These are phyloP conservation scores for Ochropacha duplaris DNA, from an alignment of 2,888 invertebrate species.

Conservation along the genomic window DNA sequence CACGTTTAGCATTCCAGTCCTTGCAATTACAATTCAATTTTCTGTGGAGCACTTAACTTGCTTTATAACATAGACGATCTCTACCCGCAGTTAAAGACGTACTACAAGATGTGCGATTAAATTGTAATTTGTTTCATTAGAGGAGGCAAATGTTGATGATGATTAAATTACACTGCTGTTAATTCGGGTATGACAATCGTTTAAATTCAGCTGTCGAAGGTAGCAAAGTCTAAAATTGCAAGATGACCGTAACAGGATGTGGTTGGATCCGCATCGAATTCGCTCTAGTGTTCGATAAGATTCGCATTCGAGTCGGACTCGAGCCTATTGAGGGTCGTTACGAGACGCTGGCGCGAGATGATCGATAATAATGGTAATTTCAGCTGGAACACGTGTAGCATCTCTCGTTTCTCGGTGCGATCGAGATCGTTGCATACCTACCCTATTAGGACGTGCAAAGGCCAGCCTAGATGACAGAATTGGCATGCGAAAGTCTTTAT, in stretches of 20 bases:
- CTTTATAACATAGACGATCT: conserved; percentile 44
- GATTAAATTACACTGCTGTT: conserved; percentile 22
- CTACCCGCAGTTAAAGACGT: conserved; percentile 10
- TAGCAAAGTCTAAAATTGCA: conserved; percentile 52
- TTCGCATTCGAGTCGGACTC: conserved; percentile 54
- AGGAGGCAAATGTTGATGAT: not conserved
- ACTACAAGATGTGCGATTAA: conserved; percentile 43
- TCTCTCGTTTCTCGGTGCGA: conserved; percentile 66
- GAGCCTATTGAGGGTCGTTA: conserved; percentile 78
- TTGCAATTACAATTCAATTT: conserved; percentile 76
- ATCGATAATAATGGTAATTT: conserved; percentile 84
- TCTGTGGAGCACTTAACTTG: conserved; percentile 53
- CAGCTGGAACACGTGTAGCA: conserved; percentile 74
- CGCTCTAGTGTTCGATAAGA: conserved; percentile 55
- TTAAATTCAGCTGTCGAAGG: conserved; percentile 29
- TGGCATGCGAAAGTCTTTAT: conserved; percentile 38
- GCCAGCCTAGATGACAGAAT: conserved; percentile 62
- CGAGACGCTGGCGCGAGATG: conserved; percentile 73
- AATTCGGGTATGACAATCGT: conserved; percentile 19
- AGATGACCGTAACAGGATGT: conserved; percentile 57
- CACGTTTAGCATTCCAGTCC: conserved; percentile 63
- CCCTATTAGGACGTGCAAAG: conserved; percentile 75
- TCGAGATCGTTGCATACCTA: conserved; percentile 61
- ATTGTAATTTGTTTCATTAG: conserved; percentile 40
- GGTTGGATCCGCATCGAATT: conserved; percentile 32